phyloP scores from a whole-genome alignment of 2,797 vertebrate genomes.

The Enoplosus armatus region DNA sequence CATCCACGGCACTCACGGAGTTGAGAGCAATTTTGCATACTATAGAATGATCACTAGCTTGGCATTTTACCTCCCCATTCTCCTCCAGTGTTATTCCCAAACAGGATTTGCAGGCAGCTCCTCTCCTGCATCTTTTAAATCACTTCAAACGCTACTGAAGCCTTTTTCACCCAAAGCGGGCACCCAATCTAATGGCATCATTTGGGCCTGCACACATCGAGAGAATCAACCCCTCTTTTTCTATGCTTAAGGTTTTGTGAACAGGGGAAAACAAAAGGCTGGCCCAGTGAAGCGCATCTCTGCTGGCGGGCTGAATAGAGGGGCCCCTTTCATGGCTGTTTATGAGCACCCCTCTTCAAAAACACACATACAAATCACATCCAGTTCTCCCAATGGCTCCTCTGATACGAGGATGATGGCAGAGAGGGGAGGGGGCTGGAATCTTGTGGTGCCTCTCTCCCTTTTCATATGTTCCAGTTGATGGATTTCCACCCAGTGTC shows the following conservation, averaged over 20 bases:
- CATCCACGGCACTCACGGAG: constrained; percentile 72
- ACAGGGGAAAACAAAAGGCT: constrained; percentile 80
- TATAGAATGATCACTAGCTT: constrained; percentile 77
- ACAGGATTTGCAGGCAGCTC: constrained; percentile 80
- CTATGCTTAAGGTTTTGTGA: constrained; percentile 75
- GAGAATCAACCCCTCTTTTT: constrained; percentile 77
- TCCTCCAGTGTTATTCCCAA: constrained; percentile 71
- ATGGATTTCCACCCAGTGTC: constrained; percentile 57
- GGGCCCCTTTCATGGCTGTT: constrained; percentile 85
- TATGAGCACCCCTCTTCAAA: constrained; percentile 85
- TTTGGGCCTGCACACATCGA: constrained; percentile 79
- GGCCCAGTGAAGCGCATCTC: constrained; percentile 82
- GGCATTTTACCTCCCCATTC: constrained; percentile 78
- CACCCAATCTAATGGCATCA: constrained; percentile 83
- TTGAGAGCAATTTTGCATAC: constrained; percentile 80
- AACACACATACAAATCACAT: constrained; percentile 87
- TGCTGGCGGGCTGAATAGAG: constrained; percentile 79
- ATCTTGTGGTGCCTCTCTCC: constrained; percentile 51
- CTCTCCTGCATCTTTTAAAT: constrained; percentile 82
- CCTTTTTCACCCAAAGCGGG: constrained; percentile 74
- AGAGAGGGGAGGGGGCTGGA: constrained; percentile 22
- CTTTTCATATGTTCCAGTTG: constrained; percentile 58
- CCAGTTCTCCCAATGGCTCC: constrained; percentile 77
- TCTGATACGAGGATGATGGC: constrained; percentile 65
- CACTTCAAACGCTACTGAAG: constrained; percentile 81